Percentiles rank a stretch among this genome's conserved stretches.
phyloP scores from a whole-genome alignment of 2,888 invertebrate genomes.

The Meganola albula region DNA sequence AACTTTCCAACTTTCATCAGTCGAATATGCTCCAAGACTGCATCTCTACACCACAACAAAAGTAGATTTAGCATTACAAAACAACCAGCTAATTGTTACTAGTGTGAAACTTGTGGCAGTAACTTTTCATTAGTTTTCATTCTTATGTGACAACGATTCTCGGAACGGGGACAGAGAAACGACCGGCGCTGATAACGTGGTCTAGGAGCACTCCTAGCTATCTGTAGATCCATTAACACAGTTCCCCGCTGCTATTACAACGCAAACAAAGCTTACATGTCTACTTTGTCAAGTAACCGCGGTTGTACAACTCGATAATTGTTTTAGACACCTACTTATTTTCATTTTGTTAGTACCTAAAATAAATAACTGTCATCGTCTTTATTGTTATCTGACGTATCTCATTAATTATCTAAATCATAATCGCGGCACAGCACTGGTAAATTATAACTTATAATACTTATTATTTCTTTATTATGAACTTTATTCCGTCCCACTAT shows the following conservation, averaged over 20 bases:
- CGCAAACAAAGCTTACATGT: conserved; percentile 30
- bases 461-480: too few species aligned
- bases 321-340: too few species aligned
- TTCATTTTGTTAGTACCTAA: too few species aligned
- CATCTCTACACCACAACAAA: conserved; percentile 18
- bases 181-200: conserved; percentile 63
- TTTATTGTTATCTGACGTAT: conserved; percentile 16
- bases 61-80: conserved; percentile 14
- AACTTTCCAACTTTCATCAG: conserved; percentile 31
- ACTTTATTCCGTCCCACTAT: conserved; percentile 19
- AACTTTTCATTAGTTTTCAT: too few species aligned
- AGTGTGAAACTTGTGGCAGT: conserved; percentile 14
- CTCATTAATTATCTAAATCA: too few species aligned
- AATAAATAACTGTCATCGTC: conserved; percentile 36
- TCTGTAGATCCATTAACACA: conserved; percentile 44
- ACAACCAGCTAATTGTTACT: conserved; percentile 14
- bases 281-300: conserved; percentile 25
- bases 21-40: too few species aligned
- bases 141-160: conserved; percentile 26
- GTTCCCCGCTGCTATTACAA: conserved; percentile 38
- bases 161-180: conserved; percentile 59
- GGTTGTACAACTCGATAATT: conserved; percentile 32
- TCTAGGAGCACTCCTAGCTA: conserved; percentile 50
- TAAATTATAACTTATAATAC: conserved; percentile 31
- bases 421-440: conserved; percentile 34